Conservation (phyloP, 2,888 invertebrate genomes). For the Calliopum simillimum region DNA sequence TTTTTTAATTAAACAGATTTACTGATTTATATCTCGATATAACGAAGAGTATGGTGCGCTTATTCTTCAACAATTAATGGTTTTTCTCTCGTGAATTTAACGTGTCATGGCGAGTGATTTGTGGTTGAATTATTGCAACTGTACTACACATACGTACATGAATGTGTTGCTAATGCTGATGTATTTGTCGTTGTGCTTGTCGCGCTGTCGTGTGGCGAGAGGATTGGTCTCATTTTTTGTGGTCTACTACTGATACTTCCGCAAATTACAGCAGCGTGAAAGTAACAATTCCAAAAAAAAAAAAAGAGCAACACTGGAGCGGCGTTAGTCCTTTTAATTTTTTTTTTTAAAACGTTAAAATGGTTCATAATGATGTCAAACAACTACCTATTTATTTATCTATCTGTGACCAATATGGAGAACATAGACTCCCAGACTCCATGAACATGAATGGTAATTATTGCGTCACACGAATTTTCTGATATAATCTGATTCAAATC, state of each 20-base stretch:
- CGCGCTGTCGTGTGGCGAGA: not conserved
- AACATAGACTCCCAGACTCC: too few relatives aligned
- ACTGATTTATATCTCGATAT: slow-evolving; percentile 51
- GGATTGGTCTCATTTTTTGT: not conserved
- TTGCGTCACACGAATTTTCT: too few relatives aligned
- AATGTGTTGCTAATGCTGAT: too few relatives aligned
- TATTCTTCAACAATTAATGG: slow-evolving; percentile 49
- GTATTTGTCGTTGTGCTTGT: too few relatives aligned
- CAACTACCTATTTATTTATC: too few relatives aligned
- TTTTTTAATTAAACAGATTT: slow-evolving; percentile 53
- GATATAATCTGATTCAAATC: too few relatives aligned
- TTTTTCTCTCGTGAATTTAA: slow-evolving; percentile 41
- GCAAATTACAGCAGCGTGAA: not conserved
- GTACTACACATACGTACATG: not conserved
- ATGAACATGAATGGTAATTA: too few relatives aligned
- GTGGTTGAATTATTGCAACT: slow-evolving; percentile 32
- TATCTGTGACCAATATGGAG: too few relatives aligned
- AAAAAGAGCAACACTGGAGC: too few relatives aligned
- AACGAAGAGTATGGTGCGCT: slow-evolving; percentile 36
- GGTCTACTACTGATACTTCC: slow-evolving; percentile 8
- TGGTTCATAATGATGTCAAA: too few relatives aligned
- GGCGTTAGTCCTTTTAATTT: too few relatives aligned
- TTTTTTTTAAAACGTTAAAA: too few relatives aligned
- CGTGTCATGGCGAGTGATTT: slow-evolving; percentile 34
- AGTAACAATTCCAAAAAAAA: not conserved